Evolutionary conservation across 2,888 invertebrate genomes (phyloP).

Genomic region (Steromphala cineraria): DNA sequence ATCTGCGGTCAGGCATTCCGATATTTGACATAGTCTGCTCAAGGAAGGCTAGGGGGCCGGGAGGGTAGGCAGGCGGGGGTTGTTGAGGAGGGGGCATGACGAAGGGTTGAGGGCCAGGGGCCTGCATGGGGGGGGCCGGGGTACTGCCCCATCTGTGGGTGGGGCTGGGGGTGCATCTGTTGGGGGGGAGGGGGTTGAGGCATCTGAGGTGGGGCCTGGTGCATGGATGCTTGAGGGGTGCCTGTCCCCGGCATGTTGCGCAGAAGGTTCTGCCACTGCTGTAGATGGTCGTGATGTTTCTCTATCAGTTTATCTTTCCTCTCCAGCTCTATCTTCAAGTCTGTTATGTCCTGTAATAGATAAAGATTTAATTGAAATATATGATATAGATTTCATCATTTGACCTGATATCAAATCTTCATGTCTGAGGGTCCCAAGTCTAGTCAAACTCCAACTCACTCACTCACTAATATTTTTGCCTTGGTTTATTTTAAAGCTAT

Average conservation of each 20-base stretch:
- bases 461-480: too few species aligned
- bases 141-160: conserved; percentile 36
- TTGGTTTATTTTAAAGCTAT: too few species aligned
- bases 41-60: conserved; percentile 88
- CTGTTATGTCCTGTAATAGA: conserved; percentile 83
- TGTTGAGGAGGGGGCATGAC: conserved; percentile 57
- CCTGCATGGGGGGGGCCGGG: conserved; percentile 45
- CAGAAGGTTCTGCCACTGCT: conserved; percentile 91
- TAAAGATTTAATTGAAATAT: too few species aligned
- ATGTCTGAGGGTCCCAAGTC: too few species aligned
- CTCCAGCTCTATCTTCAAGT: conserved; percentile 87
- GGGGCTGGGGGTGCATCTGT: conserved; percentile 41
- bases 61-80: conserved; percentile 71
- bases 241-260: conserved; percentile 39
- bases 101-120: conserved; percentile 29
- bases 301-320: conserved; percentile 93
- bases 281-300: conserved; percentile 92
- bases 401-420: too few species aligned
- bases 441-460: too few species aligned
- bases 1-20: conserved; percentile 86
- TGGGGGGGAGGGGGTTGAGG: conserved; percentile 27
- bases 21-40: conserved; percentile 94
- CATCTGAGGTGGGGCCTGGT: conserved; percentile 27
- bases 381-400: too few species aligned
- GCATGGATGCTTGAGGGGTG: conserved; percentile 31